phyloP scores from a whole-genome alignment of 1,140 invertebrate genomes.

The Drosophila dunni region DNA sequence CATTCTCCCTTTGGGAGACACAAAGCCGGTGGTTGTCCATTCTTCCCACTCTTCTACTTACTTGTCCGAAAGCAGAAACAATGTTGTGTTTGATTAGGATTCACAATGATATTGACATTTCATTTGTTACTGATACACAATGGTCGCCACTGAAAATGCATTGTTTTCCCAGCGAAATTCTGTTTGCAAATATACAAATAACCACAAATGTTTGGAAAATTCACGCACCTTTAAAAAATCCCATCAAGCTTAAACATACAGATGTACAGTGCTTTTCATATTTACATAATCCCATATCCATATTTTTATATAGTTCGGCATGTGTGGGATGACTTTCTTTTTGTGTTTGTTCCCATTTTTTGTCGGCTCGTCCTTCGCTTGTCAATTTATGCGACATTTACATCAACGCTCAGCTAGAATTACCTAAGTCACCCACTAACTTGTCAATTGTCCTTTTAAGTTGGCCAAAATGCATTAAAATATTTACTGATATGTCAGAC shows the following conservation, averaged over 20 bases:
- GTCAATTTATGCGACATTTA: slow-evolving; percentile 24
- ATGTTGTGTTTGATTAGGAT: slow-evolving; percentile 18
- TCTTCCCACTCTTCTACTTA: background rate
- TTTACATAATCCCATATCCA: slow-evolving; percentile 27
- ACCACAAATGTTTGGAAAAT: background rate
- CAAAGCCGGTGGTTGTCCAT: slow-evolving; percentile 1
- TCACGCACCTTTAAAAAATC: slow-evolving; percentile 27
- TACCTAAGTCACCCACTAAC: background rate
- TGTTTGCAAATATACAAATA: background rate
- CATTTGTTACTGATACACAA: slow-evolving; percentile 11
- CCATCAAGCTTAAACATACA: slow-evolving; percentile 44
- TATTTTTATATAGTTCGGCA: slow-evolving; percentile 13
- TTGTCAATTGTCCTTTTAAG: slow-evolving; percentile 18
- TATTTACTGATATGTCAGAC: background rate
- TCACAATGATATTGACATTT: slow-evolving; percentile 17
- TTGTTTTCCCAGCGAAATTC: slow-evolving; percentile 14
- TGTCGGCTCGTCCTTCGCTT: slow-evolving; percentile 11
- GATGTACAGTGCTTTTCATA: slow-evolving; percentile 24
- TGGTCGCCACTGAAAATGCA: background rate
- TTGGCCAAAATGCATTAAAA: background rate
- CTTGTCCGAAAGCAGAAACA: background rate
- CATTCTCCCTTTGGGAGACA: slow-evolving; percentile 17
- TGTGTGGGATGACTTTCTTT: slow-evolving; percentile 13
- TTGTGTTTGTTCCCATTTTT: slow-evolving; percentile 33
- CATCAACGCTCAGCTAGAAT: slow-evolving; percentile 16